phyloP scores from a whole-genome alignment of 2,888 invertebrate genomes.

The Oligia fasciuncula region DNA sequence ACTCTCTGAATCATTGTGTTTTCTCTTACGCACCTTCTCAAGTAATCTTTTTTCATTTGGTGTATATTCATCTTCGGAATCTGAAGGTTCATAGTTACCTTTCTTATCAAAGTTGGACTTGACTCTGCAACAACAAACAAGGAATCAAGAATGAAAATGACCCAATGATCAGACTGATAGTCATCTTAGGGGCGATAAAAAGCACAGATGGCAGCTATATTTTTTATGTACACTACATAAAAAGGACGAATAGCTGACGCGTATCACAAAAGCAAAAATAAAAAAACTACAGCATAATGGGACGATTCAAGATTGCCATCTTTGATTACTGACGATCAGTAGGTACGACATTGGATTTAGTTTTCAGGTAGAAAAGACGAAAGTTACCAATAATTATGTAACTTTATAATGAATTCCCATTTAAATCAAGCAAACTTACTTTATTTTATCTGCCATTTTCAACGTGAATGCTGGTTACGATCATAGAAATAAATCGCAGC shows the following conservation, averaged over 20 bases:
- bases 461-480: slow-evolving; percentile 35
- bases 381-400: slow-evolving; percentile 7
- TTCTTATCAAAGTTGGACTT: slow-evolving; percentile 82
- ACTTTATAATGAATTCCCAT: neutral
- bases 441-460: slow-evolving; percentile 84
- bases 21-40: slow-evolving; percentile 90
- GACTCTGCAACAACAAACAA: slow-evolving; percentile 78
- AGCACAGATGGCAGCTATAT: neutral
- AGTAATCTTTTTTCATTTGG: slow-evolving; percentile 91
- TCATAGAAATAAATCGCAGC: slow-evolving; percentile 41
- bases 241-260: neutral
- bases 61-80: slow-evolving; percentile 93
- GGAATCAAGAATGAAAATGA: neutral
- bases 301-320: slow-evolving; percentile 30
- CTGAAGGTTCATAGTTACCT: slow-evolving; percentile 91
- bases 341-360: neutral
- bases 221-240: neutral
- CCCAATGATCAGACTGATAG: neutral
- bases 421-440: slow-evolving; percentile 67
- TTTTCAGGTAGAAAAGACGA: neutral
- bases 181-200: neutral
- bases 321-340: slow-evolving; percentile 28
- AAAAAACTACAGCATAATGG: neutral
- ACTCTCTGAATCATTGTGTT: slow-evolving; percentile 89
- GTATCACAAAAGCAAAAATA: neutral